A percentile compares a stretch with the other conserved stretches of the same genome.
These are phyloP conservation scores for Diuraphis noxia DNA, from an alignment of 1,140 invertebrate species.

Conservation along the genomic window DNA sequence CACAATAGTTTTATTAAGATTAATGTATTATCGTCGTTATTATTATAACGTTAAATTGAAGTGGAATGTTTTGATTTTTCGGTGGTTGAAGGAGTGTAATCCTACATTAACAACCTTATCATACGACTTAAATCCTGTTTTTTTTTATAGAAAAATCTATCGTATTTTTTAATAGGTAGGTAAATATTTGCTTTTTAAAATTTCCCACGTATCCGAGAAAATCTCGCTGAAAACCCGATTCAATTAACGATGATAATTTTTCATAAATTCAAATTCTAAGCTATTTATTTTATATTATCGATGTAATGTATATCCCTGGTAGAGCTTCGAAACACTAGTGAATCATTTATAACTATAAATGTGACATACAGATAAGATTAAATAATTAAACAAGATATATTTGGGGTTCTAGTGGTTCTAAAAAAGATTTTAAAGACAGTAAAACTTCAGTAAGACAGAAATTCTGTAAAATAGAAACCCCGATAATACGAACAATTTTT, in stretches of 20 bases:
- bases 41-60: not conserved
- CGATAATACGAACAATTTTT: too few relatives aligned
- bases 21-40: not conserved
- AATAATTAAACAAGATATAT: not conserved
- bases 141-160: not conserved
- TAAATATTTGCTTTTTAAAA: too few relatives aligned
- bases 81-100: not conserved
- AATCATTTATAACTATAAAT: not conserved
- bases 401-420: not conserved
- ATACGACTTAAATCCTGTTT: not conserved
- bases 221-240: not conserved
- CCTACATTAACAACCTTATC: not conserved
- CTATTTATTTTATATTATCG: not conserved
- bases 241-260: not conserved
- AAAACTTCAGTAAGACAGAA: too few relatives aligned
- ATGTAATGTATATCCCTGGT: not conserved
- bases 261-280: not conserved
- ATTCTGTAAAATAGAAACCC: too few relatives aligned
- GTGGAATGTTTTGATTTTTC: not conserved
- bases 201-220: not conserved
- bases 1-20: not conserved
- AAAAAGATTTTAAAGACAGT: not conserved
- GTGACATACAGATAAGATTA: not conserved
- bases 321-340: not conserved
- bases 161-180: not conserved